A percentile compares a stretch with the other conserved stretches of the same genome.
phyloP scores from a whole-genome alignment of 2,797 vertebrate genomes.

The Platyrinchus mystaceus region DNA sequence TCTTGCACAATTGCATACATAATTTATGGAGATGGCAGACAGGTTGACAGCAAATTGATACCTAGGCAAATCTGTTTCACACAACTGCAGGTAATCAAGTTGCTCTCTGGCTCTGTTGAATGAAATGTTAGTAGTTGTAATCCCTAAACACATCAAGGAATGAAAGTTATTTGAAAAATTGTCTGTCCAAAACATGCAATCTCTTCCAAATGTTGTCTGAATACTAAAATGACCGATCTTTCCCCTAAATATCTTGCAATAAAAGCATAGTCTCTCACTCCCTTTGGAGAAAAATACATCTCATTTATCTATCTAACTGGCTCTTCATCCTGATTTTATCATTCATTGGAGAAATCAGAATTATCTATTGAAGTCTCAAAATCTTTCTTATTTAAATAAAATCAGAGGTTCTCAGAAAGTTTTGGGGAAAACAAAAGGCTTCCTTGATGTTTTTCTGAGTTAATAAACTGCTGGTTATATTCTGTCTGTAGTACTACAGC shows the following conservation, averaged over 20 bases:
- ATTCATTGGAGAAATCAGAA: slow-evolving; percentile 38
- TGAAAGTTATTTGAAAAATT: slow-evolving; percentile 54
- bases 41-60: slow-evolving; percentile 66
- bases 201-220: slow-evolving; percentile 57
- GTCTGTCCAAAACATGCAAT: slow-evolving; percentile 3
- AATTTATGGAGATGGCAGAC: slow-evolving; percentile 54
- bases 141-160: slow-evolving; percentile 63
- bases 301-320: neutral
- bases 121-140: neutral
- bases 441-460: neutral
- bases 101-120: slow-evolving; percentile 39
- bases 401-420: neutral
- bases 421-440: neutral
- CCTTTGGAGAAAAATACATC: slow-evolving; percentile 9
- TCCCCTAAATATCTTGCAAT: slow-evolving; percentile 17
- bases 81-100: slow-evolving; percentile 47
- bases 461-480: neutral
- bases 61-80: slow-evolving; percentile 52
- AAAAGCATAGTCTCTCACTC: slow-evolving; percentile 8
- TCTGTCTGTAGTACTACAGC: neutral
- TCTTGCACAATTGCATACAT: slow-evolving; percentile 48
- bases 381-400: slow-evolving; percentile 19
- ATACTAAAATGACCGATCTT: slow-evolving; percentile 17
- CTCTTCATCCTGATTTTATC: slow-evolving; percentile 58
- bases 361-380: neutral